A percentile compares a stretch with the other conserved stretches of the same genome.
These are phyloP conservation scores for Siderastrea siderea DNA, from an alignment of 92 coral and sea anemone genomes.

Conservation along the genomic window DNA sequence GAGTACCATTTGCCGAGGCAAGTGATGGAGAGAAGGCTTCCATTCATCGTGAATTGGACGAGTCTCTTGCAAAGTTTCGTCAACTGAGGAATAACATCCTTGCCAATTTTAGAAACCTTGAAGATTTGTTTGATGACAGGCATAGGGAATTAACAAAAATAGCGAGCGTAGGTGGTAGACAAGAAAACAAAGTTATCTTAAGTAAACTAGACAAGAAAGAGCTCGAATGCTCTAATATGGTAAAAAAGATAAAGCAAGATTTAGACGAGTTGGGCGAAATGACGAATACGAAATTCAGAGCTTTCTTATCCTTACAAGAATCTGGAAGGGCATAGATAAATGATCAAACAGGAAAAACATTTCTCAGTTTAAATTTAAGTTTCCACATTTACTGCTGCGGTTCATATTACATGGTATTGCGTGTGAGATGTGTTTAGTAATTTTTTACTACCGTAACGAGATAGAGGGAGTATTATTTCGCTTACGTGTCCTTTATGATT, in stretches of 20 bases:
- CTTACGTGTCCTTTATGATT: no score
- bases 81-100: constrained; percentile 9
- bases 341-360: neutral
- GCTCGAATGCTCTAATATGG: neutral
- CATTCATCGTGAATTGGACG: neutral
- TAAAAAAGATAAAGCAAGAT: constrained; percentile 7
- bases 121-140: constrained; percentile 20
- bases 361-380: no score
- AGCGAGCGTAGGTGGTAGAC: neutral
- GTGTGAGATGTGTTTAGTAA: no score
- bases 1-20: neutral
- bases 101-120: neutral
- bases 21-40: neutral
- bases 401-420: no score
- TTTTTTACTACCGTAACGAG: no score
- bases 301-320: no score
- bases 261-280: neutral
- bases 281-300: neutral
- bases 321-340: neutral
- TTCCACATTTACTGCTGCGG: no score
- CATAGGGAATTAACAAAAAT: constrained; percentile 1
- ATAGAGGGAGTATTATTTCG: no score
- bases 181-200: neutral
- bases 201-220: neutral
- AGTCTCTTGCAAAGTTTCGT: neutral